Evolutionary conservation across 2,113 vertebrate species (phyloP).

Genomic region (Chauna torquata): DNA sequence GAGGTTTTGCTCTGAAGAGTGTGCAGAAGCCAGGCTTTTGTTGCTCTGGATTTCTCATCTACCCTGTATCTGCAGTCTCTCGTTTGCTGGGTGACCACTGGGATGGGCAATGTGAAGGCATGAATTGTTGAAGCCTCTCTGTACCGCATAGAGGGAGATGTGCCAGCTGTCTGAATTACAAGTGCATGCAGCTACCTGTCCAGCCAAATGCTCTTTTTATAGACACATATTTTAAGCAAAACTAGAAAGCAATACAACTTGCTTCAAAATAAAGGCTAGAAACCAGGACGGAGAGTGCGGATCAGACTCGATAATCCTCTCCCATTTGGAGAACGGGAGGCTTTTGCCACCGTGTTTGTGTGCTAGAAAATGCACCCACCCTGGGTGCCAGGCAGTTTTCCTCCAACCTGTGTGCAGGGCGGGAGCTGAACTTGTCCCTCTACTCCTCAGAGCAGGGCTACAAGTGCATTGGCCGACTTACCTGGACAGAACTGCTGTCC

Average conservation of each 20-base stretch:
- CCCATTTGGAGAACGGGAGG: neutral
- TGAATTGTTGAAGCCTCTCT: neutral
- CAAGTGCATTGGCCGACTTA: neutral
- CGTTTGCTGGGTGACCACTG: accelerated
- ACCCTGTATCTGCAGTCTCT: neutral
- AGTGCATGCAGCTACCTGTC: neutral
- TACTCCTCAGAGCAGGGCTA: accelerated
- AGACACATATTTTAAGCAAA: neutral
- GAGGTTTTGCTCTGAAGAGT: neutral
- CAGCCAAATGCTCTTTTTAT: neutral
- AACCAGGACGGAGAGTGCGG: neutral
- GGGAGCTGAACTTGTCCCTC: neutral
- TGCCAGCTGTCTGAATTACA: neutral
- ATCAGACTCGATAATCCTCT: neutral
- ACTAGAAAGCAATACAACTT: neutral
- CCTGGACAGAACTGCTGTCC: neutral
- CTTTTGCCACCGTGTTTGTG: neutral
- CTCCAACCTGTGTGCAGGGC: neutral
- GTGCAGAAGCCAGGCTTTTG: neutral
- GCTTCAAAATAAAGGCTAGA: neutral
- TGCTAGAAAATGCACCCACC: neutral
- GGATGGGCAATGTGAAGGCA: accelerated
- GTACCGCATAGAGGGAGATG: accelerated
- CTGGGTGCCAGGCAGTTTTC: neutral
- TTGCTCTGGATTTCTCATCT: accelerated